Evolutionary conservation across 2,113 vertebrate genomes (phyloP), one percentile per base, ranked within the genome.

Genomic region (Trematocara variabile): DNA sequence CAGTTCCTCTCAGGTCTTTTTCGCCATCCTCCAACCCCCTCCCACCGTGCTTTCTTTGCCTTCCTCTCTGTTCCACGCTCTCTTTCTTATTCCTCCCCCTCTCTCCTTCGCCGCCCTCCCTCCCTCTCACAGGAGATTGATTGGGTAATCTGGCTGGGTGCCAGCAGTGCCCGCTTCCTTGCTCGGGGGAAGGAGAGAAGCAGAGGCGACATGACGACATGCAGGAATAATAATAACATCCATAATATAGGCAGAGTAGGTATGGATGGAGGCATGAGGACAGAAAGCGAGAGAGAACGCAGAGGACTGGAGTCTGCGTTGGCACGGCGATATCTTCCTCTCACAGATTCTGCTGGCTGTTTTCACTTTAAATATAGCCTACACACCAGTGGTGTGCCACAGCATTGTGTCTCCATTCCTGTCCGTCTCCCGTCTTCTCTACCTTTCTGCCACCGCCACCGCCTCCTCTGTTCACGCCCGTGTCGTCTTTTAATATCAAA

Each of bases 101-200:
- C 77, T 82, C 34, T 48, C 54, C 80, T 55, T 81, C 78, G n/a
- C 82, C 63, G 79, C 82, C 70, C 78, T 88, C 63, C 88, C 16
- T 77, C 87, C 81, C 82, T 84, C 92, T 90, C 92, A 89, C 90
- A 93, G 91, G 94, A 95, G 95, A 95, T 94, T 95, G 95, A 96
- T 96, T 96, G 95, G 95, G 92, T 96, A 95, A 96, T 96, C 94
- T 96, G 95, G 96, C 95, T 44, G 84, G 90, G 93, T 96, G 95
- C 96, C 95, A 95, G 93, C 87, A 85, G 92, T 95, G 94, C 94
- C 93, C 91, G 93, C 92, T 95, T 85, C 88, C 89, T 89, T 79
- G 94, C 94, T 95, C 81, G 85, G 92, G 95, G 94, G 95, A 94
- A 94, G 93, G 94, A 94, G 94, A 94, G 93, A 94, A 93, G 92